These are phyloP conservation scores for Pampus argenteus DNA, from an alignment of 2,797 vertebrate genomes.

Conservation along the genomic window DNA sequence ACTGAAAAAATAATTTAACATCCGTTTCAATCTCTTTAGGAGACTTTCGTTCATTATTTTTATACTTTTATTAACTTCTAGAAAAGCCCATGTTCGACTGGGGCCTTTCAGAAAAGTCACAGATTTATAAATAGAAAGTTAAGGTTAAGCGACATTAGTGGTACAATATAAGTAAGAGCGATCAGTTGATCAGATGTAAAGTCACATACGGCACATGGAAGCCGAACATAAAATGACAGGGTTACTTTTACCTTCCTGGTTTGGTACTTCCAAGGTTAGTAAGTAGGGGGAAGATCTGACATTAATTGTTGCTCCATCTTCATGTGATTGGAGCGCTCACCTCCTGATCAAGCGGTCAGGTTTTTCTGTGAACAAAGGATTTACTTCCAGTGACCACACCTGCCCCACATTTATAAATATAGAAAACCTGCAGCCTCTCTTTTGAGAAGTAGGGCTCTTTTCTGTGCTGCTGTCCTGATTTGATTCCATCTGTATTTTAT, in stretches of 20 bases:
- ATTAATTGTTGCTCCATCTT: conserved; percentile 1
- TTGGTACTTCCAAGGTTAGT: not conserved
- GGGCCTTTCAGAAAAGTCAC: no score
- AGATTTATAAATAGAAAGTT: no score
- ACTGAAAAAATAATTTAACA: not conserved
- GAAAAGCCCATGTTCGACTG: no score
- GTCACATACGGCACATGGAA: conserved; percentile 15
- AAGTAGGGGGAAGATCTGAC: not conserved
- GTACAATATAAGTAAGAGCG: no score
- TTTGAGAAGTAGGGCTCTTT: no score
- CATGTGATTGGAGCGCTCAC: not conserved
- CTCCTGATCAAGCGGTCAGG: not conserved
- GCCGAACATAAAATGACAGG: not conserved
- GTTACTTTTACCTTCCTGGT: not conserved
- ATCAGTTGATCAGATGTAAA: not conserved
- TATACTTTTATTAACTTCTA: no score
- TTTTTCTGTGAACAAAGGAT: not conserved
- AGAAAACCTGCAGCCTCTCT: not conserved
- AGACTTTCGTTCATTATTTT: not conserved
- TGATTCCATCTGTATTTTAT: not conserved
- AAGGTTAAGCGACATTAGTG: no score
- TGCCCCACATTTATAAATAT: not conserved
- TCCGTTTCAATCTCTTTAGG: not conserved
- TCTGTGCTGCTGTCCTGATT: not conserved
- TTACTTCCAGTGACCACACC: not conserved